A percentile compares a stretch with the other conserved stretches of the same genome.
These are phyloP conservation scores for Gymnothorax javanicus DNA, from an alignment of 2,797 vertebrate species.

Conservation along the genomic window DNA sequence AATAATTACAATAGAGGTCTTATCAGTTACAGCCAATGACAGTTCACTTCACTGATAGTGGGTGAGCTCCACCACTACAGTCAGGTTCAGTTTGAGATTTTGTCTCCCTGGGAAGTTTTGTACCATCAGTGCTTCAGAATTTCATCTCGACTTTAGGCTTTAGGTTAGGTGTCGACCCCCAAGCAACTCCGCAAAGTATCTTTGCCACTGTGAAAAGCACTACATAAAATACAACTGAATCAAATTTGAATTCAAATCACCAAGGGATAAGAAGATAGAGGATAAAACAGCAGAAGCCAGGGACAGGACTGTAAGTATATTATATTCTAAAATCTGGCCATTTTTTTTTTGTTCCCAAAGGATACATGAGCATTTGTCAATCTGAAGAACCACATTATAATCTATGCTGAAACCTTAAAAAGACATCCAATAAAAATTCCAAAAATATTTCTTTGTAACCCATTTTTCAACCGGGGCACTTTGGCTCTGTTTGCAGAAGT, in stretches of 20 bases:
- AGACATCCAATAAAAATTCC: neutral
- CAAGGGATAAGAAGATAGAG: neutral
- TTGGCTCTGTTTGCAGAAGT: neutral
- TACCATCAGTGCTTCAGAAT: too few relatives aligned
- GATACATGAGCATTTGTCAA: neutral
- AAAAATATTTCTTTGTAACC: neutral
- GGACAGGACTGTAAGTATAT: neutral
- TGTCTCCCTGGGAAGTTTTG: too few relatives aligned
- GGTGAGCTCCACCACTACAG: too few relatives aligned
- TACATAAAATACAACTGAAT: too few relatives aligned
- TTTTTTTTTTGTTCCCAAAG: neutral
- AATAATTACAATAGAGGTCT: too few relatives aligned
- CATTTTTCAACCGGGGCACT: neutral
- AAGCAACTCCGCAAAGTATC: too few relatives aligned
- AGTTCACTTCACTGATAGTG: too few relatives aligned
- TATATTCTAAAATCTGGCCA: neutral
- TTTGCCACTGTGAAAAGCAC: too few relatives aligned
- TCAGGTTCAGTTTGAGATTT: too few relatives aligned
- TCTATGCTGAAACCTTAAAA: neutral
- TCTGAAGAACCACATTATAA: neutral
- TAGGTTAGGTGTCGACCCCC: too few relatives aligned
- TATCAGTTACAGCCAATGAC: too few relatives aligned
- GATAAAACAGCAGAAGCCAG: neutral
- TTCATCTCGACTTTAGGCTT: too few relatives aligned
- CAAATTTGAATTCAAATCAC: neutral